Conservation (phyloP, 30 jellyfish, hydroid and myxozoan genomes). For the Cassiopea xamachana region DNA sequence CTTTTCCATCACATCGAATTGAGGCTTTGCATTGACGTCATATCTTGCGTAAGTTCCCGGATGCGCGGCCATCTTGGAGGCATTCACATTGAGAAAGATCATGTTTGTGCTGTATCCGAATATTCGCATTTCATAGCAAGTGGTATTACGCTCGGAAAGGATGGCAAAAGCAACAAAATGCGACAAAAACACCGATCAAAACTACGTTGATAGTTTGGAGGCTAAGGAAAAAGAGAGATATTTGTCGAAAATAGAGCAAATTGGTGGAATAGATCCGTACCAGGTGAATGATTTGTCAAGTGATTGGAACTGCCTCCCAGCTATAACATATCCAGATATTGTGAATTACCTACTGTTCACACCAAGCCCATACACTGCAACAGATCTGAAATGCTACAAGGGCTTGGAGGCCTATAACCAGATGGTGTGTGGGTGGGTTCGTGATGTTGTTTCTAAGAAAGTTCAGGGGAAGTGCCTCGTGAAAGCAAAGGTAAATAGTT, state of each 20-base stretch:
- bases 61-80: no score
- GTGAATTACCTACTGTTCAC: constrained; percentile 62
- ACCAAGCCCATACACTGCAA: constrained; percentile 58
- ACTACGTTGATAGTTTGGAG: constrained; percentile 14
- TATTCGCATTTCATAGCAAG: no score
- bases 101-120: no score
- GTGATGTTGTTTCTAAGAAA: constrained; percentile 41
- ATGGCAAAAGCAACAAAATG: no score
- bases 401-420: constrained; percentile 68
- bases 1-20: no score
- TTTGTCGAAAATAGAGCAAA: not conserved
- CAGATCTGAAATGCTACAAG: constrained; percentile 39
- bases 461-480: constrained; percentile 11
- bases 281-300: constrained; percentile 13
- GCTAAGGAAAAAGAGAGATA: constrained; percentile 36
- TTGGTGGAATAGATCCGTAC: constrained; percentile 48
- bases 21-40: no score
- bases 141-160: no score
- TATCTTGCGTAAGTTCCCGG: no score
- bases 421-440: constrained; percentile 71
- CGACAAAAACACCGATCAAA: not conserved
- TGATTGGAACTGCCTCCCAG: constrained; percentile 50
- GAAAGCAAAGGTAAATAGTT: no score
- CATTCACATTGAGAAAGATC: no score
- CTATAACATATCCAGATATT: constrained; percentile 34